A percentile compares a stretch with the other conserved stretches of the same genome.
phyloP scores from a whole-genome alignment of 1,140 invertebrate genomes.

The Bombyx mori region ASM3026992v2 NC_085134.1:6705501-6706000 shows the following conservation, averaged over 20 bases:
- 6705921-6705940: no score
- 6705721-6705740: conserved; percentile 67
- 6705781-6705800: conserved; percentile 49
- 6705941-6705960: no score
- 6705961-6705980: no score
- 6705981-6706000: no score
- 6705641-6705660: conserved; percentile 56
- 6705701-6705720: conserved; percentile 59
- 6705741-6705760: conserved; percentile 66
- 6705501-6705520: no score
- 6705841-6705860: conserved; percentile 7
- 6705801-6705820: conserved; percentile 56
- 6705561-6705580: no score
- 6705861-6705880: no score
- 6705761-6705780: conserved; percentile 59
- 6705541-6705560: no score
- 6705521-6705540: no score
- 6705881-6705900: not conserved
- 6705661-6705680: conserved; percentile 64
- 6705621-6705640: conserved; percentile 19
- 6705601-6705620: no score
- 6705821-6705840: conserved; percentile 50
- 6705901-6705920: not conserved
- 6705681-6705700: conserved; percentile 64
- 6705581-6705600: no score